Conservation (phyloP, 1,140 invertebrate species). For the Calycopis cecrops region DNA sequence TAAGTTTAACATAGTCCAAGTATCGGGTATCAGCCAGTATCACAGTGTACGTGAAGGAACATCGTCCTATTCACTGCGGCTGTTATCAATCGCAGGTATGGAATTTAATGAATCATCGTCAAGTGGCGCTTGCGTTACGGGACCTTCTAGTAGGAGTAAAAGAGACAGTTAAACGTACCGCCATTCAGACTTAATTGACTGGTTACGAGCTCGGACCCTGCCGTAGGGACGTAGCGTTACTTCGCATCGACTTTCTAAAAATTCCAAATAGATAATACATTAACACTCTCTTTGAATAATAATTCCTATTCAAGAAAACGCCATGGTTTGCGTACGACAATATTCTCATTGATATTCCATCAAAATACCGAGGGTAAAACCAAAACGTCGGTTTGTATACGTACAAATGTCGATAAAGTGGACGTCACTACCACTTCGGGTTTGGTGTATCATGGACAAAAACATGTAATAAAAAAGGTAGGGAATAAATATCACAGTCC, state of each 20-base stretch:
- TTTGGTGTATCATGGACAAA: conserved; percentile 64
- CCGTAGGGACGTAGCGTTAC: conserved; percentile 64
- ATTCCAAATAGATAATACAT: conserved; percentile 53
- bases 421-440: conserved; percentile 52
- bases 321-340: conserved; percentile 14
- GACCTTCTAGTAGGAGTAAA: conserved; percentile 51
- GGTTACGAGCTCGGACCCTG: conserved; percentile 68
- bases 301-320: conserved; percentile 44
- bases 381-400: conserved; percentile 23
- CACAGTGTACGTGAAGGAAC: conserved; percentile 34
- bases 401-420: conserved; percentile 40
- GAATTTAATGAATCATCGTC: conserved; percentile 70
- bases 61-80: conserved; percentile 56
- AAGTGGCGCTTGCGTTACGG: conserved; percentile 63
- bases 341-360: conserved; percentile 27
- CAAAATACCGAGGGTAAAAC: conserved; percentile 24
- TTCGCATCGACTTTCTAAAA: conserved; percentile 68
- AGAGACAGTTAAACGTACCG: conserved; percentile 61
- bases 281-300: conserved; percentile 50
- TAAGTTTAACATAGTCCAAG: background rate
- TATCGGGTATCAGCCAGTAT: conserved; percentile 3
- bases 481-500: conserved; percentile 60
- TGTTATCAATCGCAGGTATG: conserved; percentile 71
- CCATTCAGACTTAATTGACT: conserved; percentile 71
- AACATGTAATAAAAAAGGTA: conserved; percentile 57